Conservation (phyloP, 1,140 invertebrate species). For the Cryptotermes secundus region DNA sequence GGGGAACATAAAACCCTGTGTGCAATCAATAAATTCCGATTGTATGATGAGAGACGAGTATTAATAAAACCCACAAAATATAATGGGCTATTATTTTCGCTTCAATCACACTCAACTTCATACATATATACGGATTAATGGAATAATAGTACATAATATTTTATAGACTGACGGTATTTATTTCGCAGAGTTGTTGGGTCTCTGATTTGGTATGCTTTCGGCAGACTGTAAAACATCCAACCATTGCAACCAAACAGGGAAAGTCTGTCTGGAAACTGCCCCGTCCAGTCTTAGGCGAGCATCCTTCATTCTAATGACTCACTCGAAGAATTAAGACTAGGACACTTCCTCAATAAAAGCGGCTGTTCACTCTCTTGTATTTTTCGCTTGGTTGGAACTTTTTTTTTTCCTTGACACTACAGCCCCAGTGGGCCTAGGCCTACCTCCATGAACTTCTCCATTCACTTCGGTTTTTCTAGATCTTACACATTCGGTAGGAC, state of each 20-base stretch:
- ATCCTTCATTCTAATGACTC: too few species aligned
- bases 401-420: too few species aligned
- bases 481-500: too few species aligned
- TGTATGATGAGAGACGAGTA: slow-evolving; percentile 7
- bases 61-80: slow-evolving; percentile 20
- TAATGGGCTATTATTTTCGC: slow-evolving; percentile 17
- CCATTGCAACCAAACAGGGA: background rate
- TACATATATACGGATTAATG: background rate
- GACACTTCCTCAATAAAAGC: too few species aligned
- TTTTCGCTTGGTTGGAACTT: too few species aligned
- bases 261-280: too few species aligned
- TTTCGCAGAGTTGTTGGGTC: background rate
- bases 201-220: background rate
- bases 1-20: background rate
- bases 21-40: slow-evolving; percentile 16
- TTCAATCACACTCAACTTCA: slow-evolving; percentile 4
- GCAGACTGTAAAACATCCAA: background rate
- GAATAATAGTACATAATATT: background rate
- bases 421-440: too few species aligned
- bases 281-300: too few species aligned
- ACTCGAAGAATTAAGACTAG: too few species aligned
- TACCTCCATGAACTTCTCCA: too few species aligned
- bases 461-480: too few species aligned
- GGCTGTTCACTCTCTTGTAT: too few species aligned
- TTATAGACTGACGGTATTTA: background rate